phyloP scores from a whole-genome alignment of 1,140 invertebrate species.

The Oryctes rhinoceros region DNA sequence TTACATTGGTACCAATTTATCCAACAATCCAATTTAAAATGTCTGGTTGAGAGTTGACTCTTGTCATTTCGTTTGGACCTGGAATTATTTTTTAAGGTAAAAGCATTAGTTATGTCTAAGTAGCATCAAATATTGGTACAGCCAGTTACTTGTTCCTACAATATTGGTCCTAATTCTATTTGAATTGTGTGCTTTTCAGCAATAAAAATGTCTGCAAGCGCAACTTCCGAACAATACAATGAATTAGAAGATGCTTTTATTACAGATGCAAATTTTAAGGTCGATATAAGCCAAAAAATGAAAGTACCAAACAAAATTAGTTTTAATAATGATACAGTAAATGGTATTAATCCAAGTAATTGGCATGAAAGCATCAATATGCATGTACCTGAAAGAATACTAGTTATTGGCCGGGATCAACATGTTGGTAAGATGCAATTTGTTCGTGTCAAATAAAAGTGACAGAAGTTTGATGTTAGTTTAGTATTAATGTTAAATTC shows the following conservation, averaged over 20 bases:
- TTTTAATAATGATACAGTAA: conserved; percentile 69
- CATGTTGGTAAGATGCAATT: conserved; percentile 67
- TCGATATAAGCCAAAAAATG: conserved; percentile 82
- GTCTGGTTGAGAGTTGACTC: neutral
- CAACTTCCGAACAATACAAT: conserved; percentile 54
- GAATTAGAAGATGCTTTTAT: conserved; percentile 67
- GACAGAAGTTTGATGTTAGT: neutral
- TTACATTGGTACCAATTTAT: no score
- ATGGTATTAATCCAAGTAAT: conserved; percentile 66
- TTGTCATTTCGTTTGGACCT: neutral
- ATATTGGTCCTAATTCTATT: no score
- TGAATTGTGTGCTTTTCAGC: neutral
- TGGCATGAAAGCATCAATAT: conserved; percentile 85
- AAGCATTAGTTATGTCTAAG: neutral
- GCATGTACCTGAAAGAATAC: conserved; percentile 90
- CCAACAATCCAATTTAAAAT: neutral
- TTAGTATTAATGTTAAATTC: neutral
- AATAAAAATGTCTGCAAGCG: conserved; percentile 55
- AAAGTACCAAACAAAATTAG: conserved; percentile 80
- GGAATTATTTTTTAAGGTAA: neutral
- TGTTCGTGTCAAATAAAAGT: neutral
- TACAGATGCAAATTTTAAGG: conserved; percentile 74
- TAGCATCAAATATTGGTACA: no score
- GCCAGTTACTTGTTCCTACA: neutral
- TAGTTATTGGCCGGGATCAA: conserved; percentile 85